phyloP scores from a whole-genome alignment of 1,140 invertebrate species.

The Macrocentrus cingulum region DNA sequence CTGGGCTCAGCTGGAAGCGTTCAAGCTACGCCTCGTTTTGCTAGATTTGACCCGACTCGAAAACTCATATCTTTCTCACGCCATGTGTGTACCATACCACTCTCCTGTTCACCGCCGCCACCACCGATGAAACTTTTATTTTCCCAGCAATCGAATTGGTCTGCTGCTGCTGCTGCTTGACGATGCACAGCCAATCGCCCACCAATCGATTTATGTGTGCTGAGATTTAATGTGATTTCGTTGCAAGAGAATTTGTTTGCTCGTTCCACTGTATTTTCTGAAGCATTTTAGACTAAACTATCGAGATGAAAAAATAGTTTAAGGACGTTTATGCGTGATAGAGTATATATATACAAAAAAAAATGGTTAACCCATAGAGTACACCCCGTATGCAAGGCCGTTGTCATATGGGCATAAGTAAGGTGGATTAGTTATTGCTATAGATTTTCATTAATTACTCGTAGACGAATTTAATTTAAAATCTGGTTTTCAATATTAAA shows the following conservation, averaged over 20 bases:
- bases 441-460: too few species aligned
- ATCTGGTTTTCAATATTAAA: too few species aligned
- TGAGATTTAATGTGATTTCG: conserved; percentile 13
- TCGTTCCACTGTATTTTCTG: neutral
- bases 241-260: neutral
- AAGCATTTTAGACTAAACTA: too few species aligned
- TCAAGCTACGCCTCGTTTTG: neutral
- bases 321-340: too few species aligned
- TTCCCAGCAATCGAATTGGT: neutral
- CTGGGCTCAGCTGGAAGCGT: conserved; percentile 1
- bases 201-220: neutral
- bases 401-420: too few species aligned
- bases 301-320: too few species aligned
- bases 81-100: neutral
- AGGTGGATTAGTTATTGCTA: too few species aligned
- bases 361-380: too few species aligned
- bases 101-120: too few species aligned
- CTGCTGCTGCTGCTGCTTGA: conserved; percentile 1
- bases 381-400: too few species aligned
- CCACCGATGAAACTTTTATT: conserved; percentile 1
- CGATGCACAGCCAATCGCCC: neutral
- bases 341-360: too few species aligned
- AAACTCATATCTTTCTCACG: conserved; percentile 13
- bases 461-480: too few species aligned
- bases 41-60: conserved; percentile 8